A percentile compares a stretch with the other conserved stretches of the same genome.
Evolutionary conservation across 2,797 vertebrate genomes (phyloP).

Genomic region (Pelochelys cantorii): DNA sequence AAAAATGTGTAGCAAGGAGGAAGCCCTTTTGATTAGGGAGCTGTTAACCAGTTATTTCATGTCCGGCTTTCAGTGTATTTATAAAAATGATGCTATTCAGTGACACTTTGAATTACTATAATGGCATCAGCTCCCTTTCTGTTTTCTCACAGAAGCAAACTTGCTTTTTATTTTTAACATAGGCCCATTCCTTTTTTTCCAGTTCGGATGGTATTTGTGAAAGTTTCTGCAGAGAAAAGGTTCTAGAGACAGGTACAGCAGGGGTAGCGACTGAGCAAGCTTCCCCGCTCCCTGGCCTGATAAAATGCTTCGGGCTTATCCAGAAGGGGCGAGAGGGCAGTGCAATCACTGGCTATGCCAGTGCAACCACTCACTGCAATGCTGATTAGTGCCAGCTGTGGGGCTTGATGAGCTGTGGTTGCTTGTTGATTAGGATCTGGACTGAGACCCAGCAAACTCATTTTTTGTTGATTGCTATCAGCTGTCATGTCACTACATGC

Average conservation of each 20-base stretch:
- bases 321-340: background rate
- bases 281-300: background rate
- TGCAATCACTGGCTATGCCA: background rate
- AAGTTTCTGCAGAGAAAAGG: constrained; percentile 28
- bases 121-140: constrained; percentile 60
- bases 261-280: background rate
- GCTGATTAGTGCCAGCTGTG: constrained; percentile 61
- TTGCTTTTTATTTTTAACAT: constrained; percentile 63
- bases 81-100: constrained; percentile 77
- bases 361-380: constrained; percentile 1
- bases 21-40: constrained; percentile 76
- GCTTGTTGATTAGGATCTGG: constrained; percentile 51
- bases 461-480: constrained; percentile 38
- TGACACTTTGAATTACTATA: constrained; percentile 70
- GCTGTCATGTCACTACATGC: constrained; percentile 45
- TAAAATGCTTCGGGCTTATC: background rate
- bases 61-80: constrained; percentile 74
- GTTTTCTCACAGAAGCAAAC: constrained; percentile 60
- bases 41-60: constrained; percentile 78
- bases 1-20: constrained; percentile 77
- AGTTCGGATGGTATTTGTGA: constrained; percentile 42
- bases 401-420: constrained; percentile 45
- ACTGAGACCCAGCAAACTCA: constrained; percentile 49
- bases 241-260: background rate
- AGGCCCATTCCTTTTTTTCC: constrained; percentile 40